phyloP scores from a whole-genome alignment of 2,113 vertebrate species.

The Ranitomeya variabilis region DNA sequence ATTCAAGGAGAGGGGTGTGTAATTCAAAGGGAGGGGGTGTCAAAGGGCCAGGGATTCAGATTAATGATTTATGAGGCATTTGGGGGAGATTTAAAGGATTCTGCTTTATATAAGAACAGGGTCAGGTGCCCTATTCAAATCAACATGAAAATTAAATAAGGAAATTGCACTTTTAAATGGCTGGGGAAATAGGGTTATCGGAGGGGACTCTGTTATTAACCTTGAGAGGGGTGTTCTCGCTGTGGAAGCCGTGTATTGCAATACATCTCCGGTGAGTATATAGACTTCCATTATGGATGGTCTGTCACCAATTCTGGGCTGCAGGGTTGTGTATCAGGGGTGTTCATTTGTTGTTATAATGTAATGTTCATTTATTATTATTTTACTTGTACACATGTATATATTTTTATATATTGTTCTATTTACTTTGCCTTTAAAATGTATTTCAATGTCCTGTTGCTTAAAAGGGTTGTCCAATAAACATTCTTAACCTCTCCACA shows the following conservation, averaged over 20 bases:
- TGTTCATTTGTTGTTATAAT: neutral
- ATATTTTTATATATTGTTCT: no score
- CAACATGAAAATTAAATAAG: slow-evolving; percentile 52
- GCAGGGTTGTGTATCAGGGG: neutral
- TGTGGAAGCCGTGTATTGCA: neutral
- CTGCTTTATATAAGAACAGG: slow-evolving; percentile 26
- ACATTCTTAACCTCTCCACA: no score
- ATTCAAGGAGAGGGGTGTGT: slow-evolving; percentile 18
- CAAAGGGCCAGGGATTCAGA: slow-evolving; percentile 16
- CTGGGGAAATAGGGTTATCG: slow-evolving; percentile 48
- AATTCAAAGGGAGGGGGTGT: slow-evolving; percentile 58
- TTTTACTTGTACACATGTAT: neutral
- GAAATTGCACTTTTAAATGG: slow-evolving; percentile 54
- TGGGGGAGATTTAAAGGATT: slow-evolving; percentile 43
- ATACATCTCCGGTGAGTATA: neutral
- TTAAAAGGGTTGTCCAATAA: no score
- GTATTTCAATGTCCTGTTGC: no score
- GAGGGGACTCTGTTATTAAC: slow-evolving; percentile 39
- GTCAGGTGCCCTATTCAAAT: slow-evolving; percentile 55
- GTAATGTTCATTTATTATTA: neutral
- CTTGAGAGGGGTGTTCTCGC: neutral
- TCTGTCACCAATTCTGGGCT: neutral
- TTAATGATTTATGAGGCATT: slow-evolving; percentile 55
- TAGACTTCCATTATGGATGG: neutral
- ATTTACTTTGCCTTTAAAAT: no score